Evolutionary conservation across 2,113 vertebrate species (phyloP).

Genomic region (Eulemur rufifrons): DNA sequence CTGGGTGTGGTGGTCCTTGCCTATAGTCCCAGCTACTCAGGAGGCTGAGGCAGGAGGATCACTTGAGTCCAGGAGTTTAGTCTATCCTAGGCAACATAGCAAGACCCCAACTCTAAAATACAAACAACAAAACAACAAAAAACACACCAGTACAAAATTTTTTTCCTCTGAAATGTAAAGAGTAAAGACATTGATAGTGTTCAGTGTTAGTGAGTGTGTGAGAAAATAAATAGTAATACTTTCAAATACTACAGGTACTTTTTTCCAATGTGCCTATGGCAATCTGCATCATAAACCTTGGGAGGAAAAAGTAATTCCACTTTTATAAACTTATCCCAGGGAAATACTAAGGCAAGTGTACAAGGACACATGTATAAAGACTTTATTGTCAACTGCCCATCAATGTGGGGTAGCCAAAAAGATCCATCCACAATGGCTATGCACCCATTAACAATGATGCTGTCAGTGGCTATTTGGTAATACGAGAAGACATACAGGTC

Average conservation of each 20-base stretch:
- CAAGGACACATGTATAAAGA: not conserved
- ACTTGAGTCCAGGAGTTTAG: not conserved
- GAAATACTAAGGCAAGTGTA: not conserved
- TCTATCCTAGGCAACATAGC: not conserved
- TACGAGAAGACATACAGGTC: not conserved
- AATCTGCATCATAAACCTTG: not conserved
- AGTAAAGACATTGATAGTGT: not conserved
- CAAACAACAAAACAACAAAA: not conserved
- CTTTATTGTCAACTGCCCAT: not conserved
- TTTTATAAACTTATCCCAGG: not conserved
- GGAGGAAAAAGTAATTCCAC: not conserved
- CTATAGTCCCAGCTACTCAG: not conserved
- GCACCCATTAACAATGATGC: not conserved
- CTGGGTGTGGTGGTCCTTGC: not conserved
- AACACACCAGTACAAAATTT: not conserved
- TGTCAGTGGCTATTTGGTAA: not conserved
- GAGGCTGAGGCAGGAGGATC: not conserved
- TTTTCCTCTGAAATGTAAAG: not conserved
- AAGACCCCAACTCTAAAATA: not conserved
- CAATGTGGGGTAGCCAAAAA: not conserved
- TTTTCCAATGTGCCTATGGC: not conserved
- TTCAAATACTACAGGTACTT: not conserved
- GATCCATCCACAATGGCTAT: not conserved
- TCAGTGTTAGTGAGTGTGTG: not conserved
- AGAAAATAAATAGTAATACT: not conserved